Evolutionary conservation across 2,797 vertebrate genomes (phyloP).

Genomic region (Galagoides demidoff): DNA sequence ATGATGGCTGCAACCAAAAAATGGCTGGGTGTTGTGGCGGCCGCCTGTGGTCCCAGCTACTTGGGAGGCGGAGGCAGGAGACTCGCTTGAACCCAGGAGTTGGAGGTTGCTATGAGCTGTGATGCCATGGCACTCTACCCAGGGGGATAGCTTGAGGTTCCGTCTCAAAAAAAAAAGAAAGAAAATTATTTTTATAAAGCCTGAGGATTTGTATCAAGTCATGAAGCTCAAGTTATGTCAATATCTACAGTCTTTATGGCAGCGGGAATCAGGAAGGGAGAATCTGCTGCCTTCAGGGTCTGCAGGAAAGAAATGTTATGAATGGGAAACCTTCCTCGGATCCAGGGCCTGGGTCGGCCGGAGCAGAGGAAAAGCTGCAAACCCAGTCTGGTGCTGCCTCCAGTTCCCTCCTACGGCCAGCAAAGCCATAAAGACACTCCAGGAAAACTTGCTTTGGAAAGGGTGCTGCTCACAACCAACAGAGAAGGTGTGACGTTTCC

Average conservation of each 20-base stretch:
- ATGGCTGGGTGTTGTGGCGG: too few relatives aligned
- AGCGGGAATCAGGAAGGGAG: constrained; percentile 2
- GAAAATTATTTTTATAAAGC: background rate
- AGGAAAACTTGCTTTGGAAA: background rate
- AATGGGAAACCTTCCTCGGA: background rate
- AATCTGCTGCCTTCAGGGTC: background rate
- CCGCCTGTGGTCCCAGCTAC: too few relatives aligned
- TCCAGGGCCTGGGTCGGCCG: background rate
- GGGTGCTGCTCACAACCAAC: background rate
- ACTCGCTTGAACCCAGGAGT: too few relatives aligned
- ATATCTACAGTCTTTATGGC: background rate
- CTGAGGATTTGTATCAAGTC: background rate
- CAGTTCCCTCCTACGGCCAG: background rate
- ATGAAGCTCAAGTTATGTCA: background rate
- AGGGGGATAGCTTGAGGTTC: too few relatives aligned
- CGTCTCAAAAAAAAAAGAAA: background rate
- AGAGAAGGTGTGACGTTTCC: background rate
- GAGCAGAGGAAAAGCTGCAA: background rate
- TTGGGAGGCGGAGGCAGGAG: too few relatives aligned
- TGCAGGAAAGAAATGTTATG: constrained; percentile 1
- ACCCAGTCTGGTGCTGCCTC: background rate
- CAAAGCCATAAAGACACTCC: background rate
- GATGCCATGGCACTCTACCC: too few relatives aligned
- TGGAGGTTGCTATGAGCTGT: too few relatives aligned
- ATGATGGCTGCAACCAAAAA: background rate